phyloP scores from a whole-genome alignment of 35 echinoderm and acorn worm genomes.

The Hemicentrotus pulcherrimus region DNA sequence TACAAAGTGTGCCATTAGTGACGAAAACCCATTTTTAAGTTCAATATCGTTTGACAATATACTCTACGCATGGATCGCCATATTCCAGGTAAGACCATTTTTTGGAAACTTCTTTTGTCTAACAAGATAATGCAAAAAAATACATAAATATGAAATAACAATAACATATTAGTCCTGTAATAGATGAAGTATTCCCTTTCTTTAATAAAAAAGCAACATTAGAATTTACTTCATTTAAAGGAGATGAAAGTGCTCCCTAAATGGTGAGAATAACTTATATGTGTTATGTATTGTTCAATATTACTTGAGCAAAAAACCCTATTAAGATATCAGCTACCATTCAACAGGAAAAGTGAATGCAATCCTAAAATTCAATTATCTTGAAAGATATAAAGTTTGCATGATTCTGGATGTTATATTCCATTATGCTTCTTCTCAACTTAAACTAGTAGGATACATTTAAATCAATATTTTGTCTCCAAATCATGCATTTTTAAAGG shows the following conservation, averaged over 20 bases:
- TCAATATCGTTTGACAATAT: conserved; percentile 99
- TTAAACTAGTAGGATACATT: neutral
- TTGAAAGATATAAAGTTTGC: neutral
- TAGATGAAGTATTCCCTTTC: too few species aligned
- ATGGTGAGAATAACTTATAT: neutral
- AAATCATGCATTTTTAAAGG: neutral
- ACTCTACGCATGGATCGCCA: conserved; percentile 97
- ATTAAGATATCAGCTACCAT: neutral
- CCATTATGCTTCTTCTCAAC: neutral
- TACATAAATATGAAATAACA: too few species aligned
- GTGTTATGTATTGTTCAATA: neutral
- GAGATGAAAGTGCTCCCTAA: neutral
- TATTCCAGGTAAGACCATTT: conserved; percentile 87
- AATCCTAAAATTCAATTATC: neutral
- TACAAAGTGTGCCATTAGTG: conserved; percentile 71
- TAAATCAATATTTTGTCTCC: neutral
- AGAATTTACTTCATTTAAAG: too few species aligned
- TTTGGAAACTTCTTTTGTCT: neutral
- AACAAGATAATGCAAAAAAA: neutral
- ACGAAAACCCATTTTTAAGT: conserved; percentile 83
- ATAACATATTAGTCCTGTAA: too few species aligned
- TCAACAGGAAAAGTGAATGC: neutral
- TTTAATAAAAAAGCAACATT: too few species aligned
- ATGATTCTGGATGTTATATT: neutral
- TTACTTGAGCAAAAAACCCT: neutral